Base-by-base conservation (phyloP, 1,140 invertebrate species). In the Leptinotarsa defecta region DNA sequence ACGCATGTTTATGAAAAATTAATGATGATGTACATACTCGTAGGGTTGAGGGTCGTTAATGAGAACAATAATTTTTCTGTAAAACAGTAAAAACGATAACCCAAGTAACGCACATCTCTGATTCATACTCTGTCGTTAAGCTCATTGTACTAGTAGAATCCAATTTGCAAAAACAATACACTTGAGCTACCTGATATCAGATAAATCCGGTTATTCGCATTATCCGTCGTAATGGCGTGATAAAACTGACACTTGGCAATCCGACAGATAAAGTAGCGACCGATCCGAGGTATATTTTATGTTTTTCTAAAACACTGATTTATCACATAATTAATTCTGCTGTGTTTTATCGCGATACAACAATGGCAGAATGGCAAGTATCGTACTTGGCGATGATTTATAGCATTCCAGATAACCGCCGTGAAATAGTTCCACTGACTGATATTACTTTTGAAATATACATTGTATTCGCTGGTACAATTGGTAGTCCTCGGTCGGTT, bases 281-380 rank as follows among this genome's bases (percentile, higher is more conserved):
- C 52, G 17, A 17, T 57, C 13, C 52, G 52, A n/a, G n/a, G 34
- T 17, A 57, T 57, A 57, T 57, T 57, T 65, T 24, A 34, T 22
- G 52, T 57, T 57, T 57, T 57, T 17, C 34, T 68, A 34, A 68
- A 24, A 68, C 65, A 68, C 27, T 68, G 65, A 68, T 68, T 68
- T 68, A 68, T 68, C 65, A 17, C 65, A 68, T 43, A 68, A 68
- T 68, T 68, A 68, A 68, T 68, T 68, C 17, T 24, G 63, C 13
- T 68, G 65, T 68, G 65, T 43, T 43, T 17, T 68, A 68, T 68
- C 65, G 15, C 24, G 22, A 27, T 34, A 68, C 8, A 24, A 43
- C 65, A 43, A 43, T 43, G 34, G 34, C 34, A 43, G 15, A 57
- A 57, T 57, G 52, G 52, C 52, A 57, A 57, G 52, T 4, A 57